Base-by-base conservation (phyloP, 2,888 invertebrate genomes). In the Acronicta alni region DNA sequence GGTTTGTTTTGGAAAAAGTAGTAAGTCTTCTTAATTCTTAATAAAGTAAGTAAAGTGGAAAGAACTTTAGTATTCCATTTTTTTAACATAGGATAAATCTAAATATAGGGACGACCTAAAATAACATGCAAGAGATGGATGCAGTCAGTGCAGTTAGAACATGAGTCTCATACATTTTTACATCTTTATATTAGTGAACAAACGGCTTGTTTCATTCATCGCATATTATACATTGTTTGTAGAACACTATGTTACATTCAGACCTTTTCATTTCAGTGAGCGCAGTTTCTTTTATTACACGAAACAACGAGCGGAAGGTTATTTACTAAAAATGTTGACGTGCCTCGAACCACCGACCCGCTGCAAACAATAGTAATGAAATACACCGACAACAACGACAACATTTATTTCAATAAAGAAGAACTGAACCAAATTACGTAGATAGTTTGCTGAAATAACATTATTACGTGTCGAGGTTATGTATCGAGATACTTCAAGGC, bases 251-350 rank as follows among this genome's bases (percentile, higher is more conserved):
- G 37, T n/a, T 20, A 47, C 37, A 54, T 51, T 57, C 35, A 47
- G 16, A 32, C 17, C 37, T 49, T 47, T 53, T 47, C 49, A 58
- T 72, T 49, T 51, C 38, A 23, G 49, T 17, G 49, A 46, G 46
- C 53, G 63, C 35, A 46, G 39, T 46, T 65, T 49, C 37, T 59
- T 72, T 59, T 67, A 72, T 59, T 32, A 41, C 41, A 41, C 52
- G 52, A 42, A 70, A 43, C 56, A 35, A 45, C 20, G 59, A 26
- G 16, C 32, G 39, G 26, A 20, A 26, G 66, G 53, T 72, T 67
- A 51, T 54, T 57, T 44, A 35, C 38, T 62, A 54, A 57, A 72
- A 67, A 54, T 62, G 57, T 54, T 67, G 44, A 30, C 57, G 38
- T 39, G 44, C 56, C 23, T 43, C 35, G 42, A 46, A 39, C 67